These are phyloP conservation scores for Acronicta leporina DNA, from an alignment of 2,888 invertebrate species.

Conservation along the genomic window DNA sequence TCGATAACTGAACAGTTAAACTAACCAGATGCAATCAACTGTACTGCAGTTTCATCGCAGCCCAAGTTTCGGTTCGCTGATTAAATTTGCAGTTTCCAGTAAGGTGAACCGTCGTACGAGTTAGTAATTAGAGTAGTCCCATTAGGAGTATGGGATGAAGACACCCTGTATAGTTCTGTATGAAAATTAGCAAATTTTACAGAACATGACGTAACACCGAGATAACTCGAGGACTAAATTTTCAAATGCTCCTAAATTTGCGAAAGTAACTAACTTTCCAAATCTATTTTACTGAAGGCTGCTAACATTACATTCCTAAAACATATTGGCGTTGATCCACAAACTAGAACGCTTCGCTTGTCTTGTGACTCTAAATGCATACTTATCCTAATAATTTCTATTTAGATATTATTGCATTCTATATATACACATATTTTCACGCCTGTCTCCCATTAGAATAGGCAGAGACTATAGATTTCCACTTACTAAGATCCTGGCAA, in stretches of 20 bases:
- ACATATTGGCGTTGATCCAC: too few relatives aligned
- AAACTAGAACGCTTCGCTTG: too few relatives aligned
- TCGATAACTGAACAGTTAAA: conserved; percentile 73
- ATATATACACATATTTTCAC: too few relatives aligned
- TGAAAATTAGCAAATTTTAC: conserved; percentile 22
- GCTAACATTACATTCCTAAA: too few relatives aligned
- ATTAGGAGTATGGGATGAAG: conserved; percentile 33
- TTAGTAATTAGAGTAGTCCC: conserved; percentile 61
- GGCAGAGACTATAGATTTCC: too few relatives aligned
- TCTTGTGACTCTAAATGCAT: too few relatives aligned
- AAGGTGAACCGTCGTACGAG: conserved; percentile 52
- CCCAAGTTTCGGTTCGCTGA: conserved; percentile 73
- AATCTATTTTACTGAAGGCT: too few relatives aligned
- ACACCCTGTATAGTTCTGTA: conserved; percentile 21
- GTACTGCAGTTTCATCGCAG: conserved; percentile 61
- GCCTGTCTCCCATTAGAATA: too few relatives aligned
- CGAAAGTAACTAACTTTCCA: too few relatives aligned
- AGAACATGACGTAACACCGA: background rate
- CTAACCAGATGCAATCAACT: conserved; percentile 80
- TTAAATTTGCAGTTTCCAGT: conserved; percentile 78
- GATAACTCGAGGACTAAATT: background rate
- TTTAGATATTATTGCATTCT: too few relatives aligned
- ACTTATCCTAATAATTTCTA: too few relatives aligned
- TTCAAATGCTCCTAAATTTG: background rate
- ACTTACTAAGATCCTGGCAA: too few relatives aligned